Conservation (phyloP, 2,888 invertebrate genomes). For the Dysmachus trigonus region DNA sequence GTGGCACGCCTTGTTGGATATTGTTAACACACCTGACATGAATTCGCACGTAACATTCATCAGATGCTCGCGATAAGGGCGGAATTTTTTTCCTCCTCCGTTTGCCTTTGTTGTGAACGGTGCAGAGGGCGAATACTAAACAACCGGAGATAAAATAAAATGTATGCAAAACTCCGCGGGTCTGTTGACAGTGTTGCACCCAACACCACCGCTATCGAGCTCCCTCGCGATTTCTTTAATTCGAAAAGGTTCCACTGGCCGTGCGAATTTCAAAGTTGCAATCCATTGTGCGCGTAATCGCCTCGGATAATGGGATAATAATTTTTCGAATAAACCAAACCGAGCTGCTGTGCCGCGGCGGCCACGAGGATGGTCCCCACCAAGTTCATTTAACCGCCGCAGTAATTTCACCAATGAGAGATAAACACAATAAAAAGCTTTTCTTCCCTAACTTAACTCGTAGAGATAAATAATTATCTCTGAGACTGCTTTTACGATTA, state of each 20-base stretch:
- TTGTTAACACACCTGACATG: constrained; percentile 24
- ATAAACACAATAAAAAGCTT: constrained; percentile 34
- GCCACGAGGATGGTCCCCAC: neutral
- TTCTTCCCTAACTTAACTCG: constrained; percentile 2
- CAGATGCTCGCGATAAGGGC: constrained; percentile 8
- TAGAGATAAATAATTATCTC: constrained; percentile 32
- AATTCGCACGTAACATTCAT: constrained; percentile 28
- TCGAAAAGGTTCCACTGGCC: neutral
- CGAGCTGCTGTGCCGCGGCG: neutral
- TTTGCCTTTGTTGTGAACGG: neutral
- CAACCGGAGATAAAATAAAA: neutral
- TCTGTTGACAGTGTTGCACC: neutral
- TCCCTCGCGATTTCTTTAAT: neutral
- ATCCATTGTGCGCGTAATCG: neutral
- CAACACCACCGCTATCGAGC: neutral
- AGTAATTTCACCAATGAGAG: constrained; percentile 8
- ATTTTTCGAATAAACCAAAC: constrained; percentile 1
- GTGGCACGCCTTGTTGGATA: neutral
- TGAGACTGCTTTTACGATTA: constrained; percentile 17
- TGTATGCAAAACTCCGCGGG: neutral
- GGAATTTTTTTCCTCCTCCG: neutral
- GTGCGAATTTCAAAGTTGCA: neutral
- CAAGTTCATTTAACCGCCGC: constrained; percentile 28
- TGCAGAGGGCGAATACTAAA: neutral
- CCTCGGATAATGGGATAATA: neutral